Evolutionary conservation across 2,113 vertebrate species (phyloP), one percentile per base, ranked within the genome.

Genomic region (Saccopteryx leptura): DNA sequence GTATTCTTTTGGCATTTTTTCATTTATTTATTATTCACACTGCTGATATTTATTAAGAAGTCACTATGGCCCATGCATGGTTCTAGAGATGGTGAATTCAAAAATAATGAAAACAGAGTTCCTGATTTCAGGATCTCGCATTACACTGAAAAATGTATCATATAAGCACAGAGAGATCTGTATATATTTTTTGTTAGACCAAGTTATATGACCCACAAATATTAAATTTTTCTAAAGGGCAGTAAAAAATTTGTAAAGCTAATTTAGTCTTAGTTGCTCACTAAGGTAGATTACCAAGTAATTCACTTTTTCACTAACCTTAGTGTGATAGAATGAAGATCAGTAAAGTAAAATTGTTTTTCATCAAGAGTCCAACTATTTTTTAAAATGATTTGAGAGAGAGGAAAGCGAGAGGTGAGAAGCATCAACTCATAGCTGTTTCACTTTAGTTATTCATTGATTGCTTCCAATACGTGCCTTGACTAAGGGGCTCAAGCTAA

Each of bases 1-100:
- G 12, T 82, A n/a, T 66, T 91, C 4, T 33, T 56, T 94, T 94
- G 82, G 68, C 13, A 82, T 74, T 81, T 88, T 39, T 39, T 89
- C 68, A 71, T 71, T 80, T 81, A 60, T 65, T 79, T n/a, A 71
- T 74, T 82, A 68, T 52, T 94, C 26, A 69, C 31, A 90, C 3
- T 66, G 66, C 17, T 81, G 24, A 12, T 87, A 66, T 46, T 52
- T 93, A 76, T 28, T 60, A 21, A 91, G 31, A 4, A 81, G 2
- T 85, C 18, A 54, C 23, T 74, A 12, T 12, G 12, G 13, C 26
- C 21, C 48, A 88, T 7, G 5, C 4, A 56, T 4, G 84, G 15
- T 46, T 86, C n/a, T 86, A 86, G n/a, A 69, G 84, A 71, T 80
- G 58, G 4, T 17, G 60, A 52, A 65, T 83, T 18, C 9, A 95